Evolutionary conservation across 2,113 vertebrate genomes (phyloP).

Genomic region (Antigone vipio): DNA sequence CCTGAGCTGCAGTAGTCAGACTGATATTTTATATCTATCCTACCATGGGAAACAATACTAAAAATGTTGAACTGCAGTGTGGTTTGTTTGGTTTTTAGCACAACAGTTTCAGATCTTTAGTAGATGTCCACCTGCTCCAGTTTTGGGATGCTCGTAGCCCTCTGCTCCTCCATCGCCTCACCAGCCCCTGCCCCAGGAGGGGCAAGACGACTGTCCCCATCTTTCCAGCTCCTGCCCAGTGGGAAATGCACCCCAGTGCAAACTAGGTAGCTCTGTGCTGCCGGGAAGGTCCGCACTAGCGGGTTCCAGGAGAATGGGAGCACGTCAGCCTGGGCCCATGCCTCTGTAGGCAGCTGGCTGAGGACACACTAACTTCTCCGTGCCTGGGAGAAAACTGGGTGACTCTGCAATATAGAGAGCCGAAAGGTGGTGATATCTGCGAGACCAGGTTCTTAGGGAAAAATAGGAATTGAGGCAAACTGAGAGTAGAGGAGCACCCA

Average conservation of each 20-base stretch:
- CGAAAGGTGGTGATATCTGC: not conserved
- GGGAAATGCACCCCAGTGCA: not conserved
- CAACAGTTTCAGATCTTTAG: not conserved
- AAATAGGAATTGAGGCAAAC: not conserved
- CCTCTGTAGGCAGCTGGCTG: not conserved
- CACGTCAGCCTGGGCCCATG: accelerated
- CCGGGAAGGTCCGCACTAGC: accelerated
- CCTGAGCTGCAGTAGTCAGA: not conserved
- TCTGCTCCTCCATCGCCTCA: not conserved
- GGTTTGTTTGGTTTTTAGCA: not conserved
- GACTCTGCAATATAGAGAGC: not conserved
- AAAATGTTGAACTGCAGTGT: not conserved
- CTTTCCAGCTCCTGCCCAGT: accelerated
- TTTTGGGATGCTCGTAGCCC: not conserved
- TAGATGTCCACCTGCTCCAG: not conserved
- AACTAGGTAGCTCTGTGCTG: not conserved
- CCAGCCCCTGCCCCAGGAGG: not conserved
- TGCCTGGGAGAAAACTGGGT: not conserved
- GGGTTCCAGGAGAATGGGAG: not conserved
- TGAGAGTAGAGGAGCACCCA: accelerated
- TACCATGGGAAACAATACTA: not conserved
- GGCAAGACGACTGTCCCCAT: not conserved
- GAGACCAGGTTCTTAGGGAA: not conserved
- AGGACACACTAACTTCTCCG: not conserved
- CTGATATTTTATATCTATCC: not conserved